Base-by-base conservation (phyloP, 2,797 vertebrate species). In the Bryconaethiops microstoma region DNA sequence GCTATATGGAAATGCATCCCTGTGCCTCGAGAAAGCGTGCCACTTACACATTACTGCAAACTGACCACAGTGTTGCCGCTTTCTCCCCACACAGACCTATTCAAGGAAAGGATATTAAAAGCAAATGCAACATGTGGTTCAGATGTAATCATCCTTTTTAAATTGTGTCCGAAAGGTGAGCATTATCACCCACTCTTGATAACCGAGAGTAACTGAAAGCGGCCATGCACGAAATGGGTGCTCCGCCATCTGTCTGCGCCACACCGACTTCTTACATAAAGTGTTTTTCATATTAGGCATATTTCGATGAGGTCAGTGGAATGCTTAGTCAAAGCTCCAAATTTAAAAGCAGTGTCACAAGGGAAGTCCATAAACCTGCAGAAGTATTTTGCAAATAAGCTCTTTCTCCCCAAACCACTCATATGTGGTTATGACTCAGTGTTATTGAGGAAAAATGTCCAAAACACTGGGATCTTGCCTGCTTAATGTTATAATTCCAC, bases 271-370 rank as follows among this genome's bases (percentile, higher is more conserved):
- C 82, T 93, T 93, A 92, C 88, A 86, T 92, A 92, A 94, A 92
- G 83, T 91, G 90, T 92, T 93, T 86, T 92, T 93, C 88, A 90
- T 91, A 84, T 87, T 88, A 91, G 90, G 88, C 88, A 91, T 91
- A 75, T 92, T 92, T 90, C 35, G 86, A 89, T 94, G 91, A 94
- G 90, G 91, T 94, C 92, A 92, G 88, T 91, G 89, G 90, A 93
- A 92, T 91, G 87, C 89, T 87, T 87, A 90, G 90, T 89, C 83
- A 86, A 83, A 86, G 74, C 84, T 91, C 90, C 88, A 89, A 88
- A 90, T 92, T 81, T 87, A 92, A 93, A 89, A 84, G 86, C 80
- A 85, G 85, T 89, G 87, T 92, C 90, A 91, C 83, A 80, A 82
- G 87, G 83, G 87, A 88, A 88, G 88, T 89, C 88, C 86, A 80